A percentile compares a stretch with the other conserved stretches of the same genome.
Conservation (phyloP, 2,888 invertebrate genomes). For the Neoaliturus tenellus region DNA sequence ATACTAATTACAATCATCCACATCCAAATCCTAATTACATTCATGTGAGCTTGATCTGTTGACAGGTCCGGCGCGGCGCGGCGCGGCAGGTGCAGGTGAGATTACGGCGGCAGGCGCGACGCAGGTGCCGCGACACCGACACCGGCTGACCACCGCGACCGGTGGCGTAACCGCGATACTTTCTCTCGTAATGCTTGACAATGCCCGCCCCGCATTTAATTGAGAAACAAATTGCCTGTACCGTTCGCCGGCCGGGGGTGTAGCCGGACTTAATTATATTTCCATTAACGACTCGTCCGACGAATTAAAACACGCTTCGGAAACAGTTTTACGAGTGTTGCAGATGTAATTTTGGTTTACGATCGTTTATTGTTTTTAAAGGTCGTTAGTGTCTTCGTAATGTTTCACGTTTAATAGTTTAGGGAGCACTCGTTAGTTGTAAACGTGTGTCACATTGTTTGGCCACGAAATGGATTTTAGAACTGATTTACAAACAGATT, state of each 20-base stretch:
- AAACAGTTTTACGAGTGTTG: background rate
- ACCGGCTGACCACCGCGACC: background rate
- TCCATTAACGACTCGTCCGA: background rate
- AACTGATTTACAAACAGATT: too few species aligned
- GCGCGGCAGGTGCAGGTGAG: too few species aligned
- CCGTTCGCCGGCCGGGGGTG: background rate
- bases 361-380: background rate
- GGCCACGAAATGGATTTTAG: too few species aligned
- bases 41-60: too few species aligned
- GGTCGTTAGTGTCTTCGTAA: background rate
- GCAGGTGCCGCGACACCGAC: conserved; percentile 13
- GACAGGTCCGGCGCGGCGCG: too few species aligned
- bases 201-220: conserved; percentile 30
- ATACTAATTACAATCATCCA: too few species aligned
- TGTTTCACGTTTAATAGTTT: too few species aligned
- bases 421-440: too few species aligned
- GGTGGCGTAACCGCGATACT: background rate
- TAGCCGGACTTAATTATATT: background rate
- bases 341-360: background rate
- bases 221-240: conserved; percentile 16
- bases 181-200: conserved; percentile 32
- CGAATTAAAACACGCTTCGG: background rate
- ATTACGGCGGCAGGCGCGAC: background rate
- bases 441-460: too few species aligned
- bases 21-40: too few species aligned